Conservation (phyloP, 2,888 invertebrate genomes). For the Trichacis sp. region DNA sequence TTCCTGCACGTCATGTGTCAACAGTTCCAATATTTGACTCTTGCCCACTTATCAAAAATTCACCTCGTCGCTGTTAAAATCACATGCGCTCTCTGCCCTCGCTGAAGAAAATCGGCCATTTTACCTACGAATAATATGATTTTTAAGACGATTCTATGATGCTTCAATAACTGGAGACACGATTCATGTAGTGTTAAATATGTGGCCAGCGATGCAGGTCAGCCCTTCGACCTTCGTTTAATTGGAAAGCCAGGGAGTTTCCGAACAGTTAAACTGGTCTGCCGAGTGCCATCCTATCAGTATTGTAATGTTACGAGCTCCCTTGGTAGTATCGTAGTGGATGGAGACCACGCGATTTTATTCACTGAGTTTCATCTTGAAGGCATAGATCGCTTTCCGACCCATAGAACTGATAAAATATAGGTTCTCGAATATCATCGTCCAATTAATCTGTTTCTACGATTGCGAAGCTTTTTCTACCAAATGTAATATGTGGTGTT, state of each 20-base stretch:
- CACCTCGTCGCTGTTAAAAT: not conserved
- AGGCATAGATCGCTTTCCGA: conserved; percentile 46
- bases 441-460: too few species aligned
- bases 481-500: too few species aligned
- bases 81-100: not conserved
- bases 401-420: too few species aligned
- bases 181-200: conserved; percentile 69
- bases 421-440: too few species aligned
- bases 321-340: conserved; percentile 51
- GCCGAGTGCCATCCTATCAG: conserved; percentile 58
- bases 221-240: conserved; percentile 63
- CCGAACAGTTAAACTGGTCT: conserved; percentile 69
- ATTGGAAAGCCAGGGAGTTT: conserved; percentile 68
- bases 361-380: conserved; percentile 39
- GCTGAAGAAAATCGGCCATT: not conserved
- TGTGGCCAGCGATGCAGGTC: conserved; percentile 58
- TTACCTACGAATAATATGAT: not conserved
- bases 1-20: conserved; percentile 1
- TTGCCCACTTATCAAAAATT: conserved; percentile 3
- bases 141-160: conserved; percentile 61
- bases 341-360: conserved; percentile 44
- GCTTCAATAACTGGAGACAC: conserved; percentile 57
- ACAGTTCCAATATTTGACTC: conserved; percentile 3
- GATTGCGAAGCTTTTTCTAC: too few species aligned
- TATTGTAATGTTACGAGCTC: conserved; percentile 49